Evolutionary conservation across 2,888 invertebrate genomes (phyloP).

Genomic region (Synergus japonicus): DNA sequence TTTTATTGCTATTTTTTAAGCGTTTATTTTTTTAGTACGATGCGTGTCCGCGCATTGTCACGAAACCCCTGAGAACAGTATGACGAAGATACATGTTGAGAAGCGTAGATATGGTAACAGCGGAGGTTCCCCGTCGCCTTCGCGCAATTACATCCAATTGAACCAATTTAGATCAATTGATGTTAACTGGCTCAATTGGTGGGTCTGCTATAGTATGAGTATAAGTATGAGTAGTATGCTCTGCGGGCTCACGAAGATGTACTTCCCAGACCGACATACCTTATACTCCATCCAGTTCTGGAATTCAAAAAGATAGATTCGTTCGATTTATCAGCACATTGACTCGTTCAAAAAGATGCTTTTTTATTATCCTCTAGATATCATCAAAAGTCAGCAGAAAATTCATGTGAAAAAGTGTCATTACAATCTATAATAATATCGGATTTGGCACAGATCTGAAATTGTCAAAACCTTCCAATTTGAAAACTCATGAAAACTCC

Average conservation of each 20-base stretch:
- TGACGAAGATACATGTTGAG: conserved; percentile 55
- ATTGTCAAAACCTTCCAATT: too few relatives aligned
- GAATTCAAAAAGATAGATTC: background rate
- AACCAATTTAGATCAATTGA: conserved; percentile 76
- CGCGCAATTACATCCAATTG: conserved; percentile 76
- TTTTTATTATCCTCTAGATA: background rate
- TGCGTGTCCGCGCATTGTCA: conserved; percentile 43
- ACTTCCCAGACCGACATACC: conserved; percentile 47
- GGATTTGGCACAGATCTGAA: too few relatives aligned
- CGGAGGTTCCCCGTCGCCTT: conserved; percentile 75
- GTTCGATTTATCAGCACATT: background rate
- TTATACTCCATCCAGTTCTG: background rate
- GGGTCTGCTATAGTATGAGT: conserved; percentile 43
- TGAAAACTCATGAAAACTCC: too few relatives aligned
- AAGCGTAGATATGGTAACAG: conserved; percentile 61
- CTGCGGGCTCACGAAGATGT: conserved; percentile 49
- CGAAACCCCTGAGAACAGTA: conserved; percentile 64
- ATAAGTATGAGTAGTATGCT: conserved; percentile 42
- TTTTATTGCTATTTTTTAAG: background rate
- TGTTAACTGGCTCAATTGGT: conserved; percentile 76
- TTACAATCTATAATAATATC: too few relatives aligned
- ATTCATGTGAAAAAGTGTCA: too few relatives aligned
- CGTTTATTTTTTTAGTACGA: background rate
- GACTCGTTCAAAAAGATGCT: background rate
- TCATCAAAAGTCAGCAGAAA: too few relatives aligned